Conservation (phyloP, 2,113 vertebrate genomes). For the Corvus moneduloides region DNA sequence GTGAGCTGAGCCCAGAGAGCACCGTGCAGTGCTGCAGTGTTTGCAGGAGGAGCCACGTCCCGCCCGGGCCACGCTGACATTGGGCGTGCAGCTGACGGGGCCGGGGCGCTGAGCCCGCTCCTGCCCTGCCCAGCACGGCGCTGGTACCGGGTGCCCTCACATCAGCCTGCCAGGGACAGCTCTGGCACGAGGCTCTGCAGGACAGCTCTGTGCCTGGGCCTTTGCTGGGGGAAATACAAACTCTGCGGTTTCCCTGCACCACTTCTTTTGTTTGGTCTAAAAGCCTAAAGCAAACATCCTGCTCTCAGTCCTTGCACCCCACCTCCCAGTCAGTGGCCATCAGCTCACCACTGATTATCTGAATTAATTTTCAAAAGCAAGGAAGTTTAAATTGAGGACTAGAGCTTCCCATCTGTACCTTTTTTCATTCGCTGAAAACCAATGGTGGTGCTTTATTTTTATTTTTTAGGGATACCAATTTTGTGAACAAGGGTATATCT, state of each 20-base stretch:
- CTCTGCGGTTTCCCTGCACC: rapidly evolving
- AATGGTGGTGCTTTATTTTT: not conserved
- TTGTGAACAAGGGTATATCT: not conserved
- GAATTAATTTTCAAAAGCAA: not conserved
- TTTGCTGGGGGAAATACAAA: not conserved
- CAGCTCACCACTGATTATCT: not conserved
- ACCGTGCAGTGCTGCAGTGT: rapidly evolving
- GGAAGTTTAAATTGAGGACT: not conserved
- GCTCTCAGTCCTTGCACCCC: not conserved
- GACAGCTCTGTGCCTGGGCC: not conserved
- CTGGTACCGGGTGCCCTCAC: rapidly evolving
- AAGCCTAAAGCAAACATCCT: not conserved
- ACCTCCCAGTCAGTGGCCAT: not conserved
- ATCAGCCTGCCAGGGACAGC: not conserved
- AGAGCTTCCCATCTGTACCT: not conserved
- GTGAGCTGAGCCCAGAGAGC: not conserved
- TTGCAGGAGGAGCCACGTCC: rapidly evolving
- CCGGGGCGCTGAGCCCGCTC: rapidly evolving
- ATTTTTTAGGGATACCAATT: not conserved
- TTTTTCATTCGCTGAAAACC: not conserved
- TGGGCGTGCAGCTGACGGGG: rapidly evolving
- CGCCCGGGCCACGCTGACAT: rapidly evolving
- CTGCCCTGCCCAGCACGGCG: not conserved
- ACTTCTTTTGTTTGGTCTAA: not conserved
- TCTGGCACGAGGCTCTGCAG: not conserved